Evolutionary conservation across 2,888 invertebrate species (phyloP), one percentile per base, ranked within the genome.

Genomic region (Pterobdella sp.): DNA sequence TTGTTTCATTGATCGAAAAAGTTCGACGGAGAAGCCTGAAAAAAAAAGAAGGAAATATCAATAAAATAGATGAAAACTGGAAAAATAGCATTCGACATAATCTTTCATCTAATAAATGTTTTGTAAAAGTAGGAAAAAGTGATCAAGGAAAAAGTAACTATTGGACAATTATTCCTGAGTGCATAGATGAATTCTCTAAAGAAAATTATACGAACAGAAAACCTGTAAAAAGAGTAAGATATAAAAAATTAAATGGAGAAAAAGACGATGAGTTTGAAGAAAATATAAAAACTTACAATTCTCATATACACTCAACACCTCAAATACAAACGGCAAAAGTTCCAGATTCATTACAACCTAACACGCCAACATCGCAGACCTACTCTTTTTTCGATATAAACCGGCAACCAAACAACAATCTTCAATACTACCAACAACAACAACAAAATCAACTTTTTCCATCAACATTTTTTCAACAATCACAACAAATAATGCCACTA

Each of bases 61-160:
- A 63, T n/a, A 26, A 52, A 14, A 26, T 22, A 56, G 35, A 60
- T 35, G 56, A 80, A 37, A 81, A 81, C 4, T 82, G 82, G 82
- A 77, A 81, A 63, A 82, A 82, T 78, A 81, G 81, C 65, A 80
- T 82, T 37, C 78, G 82, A 18, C 82, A 82, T 72, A 82, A 82
- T 73, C 78, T 82, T 35, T 81, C 81, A 4, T 77, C 82, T 1
- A 82, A 82, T 73, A 82, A 82, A 72, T 82, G 82, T 73, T 82
- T 82, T 76, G 77, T 82, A 37, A 82, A 82, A 74, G 77, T 77
- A n/a, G 82, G 81, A 1, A 75, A 82, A 14, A 79, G 81, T 2
- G 82, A 80, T 0, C 96, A 96, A 83, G 97, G 96, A 0, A 94
- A 97, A 83, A 96, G 96, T 0, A 94, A 96, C 82, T 97, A 93